phyloP scores from a whole-genome alignment of 2,888 invertebrate genomes.

The Spatulosminthurus flaviceps region DNA sequence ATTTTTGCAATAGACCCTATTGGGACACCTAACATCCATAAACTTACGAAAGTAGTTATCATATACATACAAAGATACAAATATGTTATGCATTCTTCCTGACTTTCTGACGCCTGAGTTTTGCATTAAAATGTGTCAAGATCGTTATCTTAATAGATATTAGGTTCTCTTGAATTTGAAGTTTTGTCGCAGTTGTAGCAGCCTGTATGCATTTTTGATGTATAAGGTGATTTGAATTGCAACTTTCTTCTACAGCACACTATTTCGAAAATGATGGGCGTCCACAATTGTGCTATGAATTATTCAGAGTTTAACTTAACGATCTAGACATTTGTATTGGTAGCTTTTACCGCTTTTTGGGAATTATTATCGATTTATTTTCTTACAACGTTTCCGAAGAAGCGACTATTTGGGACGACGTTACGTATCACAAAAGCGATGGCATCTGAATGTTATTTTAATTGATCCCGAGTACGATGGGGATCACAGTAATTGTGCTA shows the following conservation, averaged over 20 bases:
- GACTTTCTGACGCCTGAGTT: background rate
- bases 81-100: background rate
- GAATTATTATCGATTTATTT: background rate
- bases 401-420: too few relatives aligned
- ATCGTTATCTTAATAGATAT: background rate
- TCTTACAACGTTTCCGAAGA: too few relatives aligned
- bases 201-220: background rate
- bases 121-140: background rate
- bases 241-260: background rate
- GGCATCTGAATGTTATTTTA: too few relatives aligned
- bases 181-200: background rate
- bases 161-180: background rate
- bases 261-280: slow-evolving; percentile 8
- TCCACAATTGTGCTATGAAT: slow-evolving; percentile 16
- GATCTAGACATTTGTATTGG: background rate
- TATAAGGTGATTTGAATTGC: slow-evolving; percentile 10
- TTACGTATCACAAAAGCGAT: too few relatives aligned
- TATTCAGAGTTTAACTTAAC: slow-evolving; percentile 1
- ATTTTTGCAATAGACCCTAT: too few relatives aligned
- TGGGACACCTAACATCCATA: too few relatives aligned
- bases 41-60: too few relatives aligned
- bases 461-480: too few relatives aligned
- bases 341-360: background rate
- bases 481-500: too few relatives aligned
- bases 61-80: background rate